Evolutionary conservation across 2,113 vertebrate genomes (phyloP), one percentile per base, ranked within the genome.

Genomic region (Desmodus rotundus): DNA sequence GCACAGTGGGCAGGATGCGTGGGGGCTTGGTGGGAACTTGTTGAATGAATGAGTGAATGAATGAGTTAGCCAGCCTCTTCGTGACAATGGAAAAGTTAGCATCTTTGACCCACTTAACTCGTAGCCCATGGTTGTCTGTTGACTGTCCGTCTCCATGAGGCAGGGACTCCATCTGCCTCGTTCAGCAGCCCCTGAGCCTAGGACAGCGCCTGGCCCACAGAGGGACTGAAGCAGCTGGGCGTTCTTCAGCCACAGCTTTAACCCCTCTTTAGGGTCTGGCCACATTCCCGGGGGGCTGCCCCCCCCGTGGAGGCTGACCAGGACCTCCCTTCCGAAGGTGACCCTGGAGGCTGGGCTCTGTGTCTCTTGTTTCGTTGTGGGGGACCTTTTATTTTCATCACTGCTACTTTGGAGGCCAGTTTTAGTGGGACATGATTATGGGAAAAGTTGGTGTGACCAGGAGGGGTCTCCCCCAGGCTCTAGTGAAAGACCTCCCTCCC

Each of bases 341-440:
- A 5, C 65, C 65, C 6, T 31, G 24, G 41, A 33, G 56, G 7
- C 10, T 38, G 45, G 83, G 47, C 41, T 77, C 68, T 10, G 1
- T 22, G 67, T 58, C 76, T 87, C 50, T 77, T 63, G 10, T 31
- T 97, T 97, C 82, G 95, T 89, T 13, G 28, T 92, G 94, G 83
- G 83, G 96, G 94, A 86, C 61, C 97, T 97, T 98, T 95, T 85
- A 47, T 68, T 93, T 95, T 95, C 68, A 73, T 97, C 96, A 90
- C 33, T 78, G 89, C 83, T 87, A 86, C 87, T 96, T 90, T 91
- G 77, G 28, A 94, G 93, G 94, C 97, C 52, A 6, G 33, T 58
- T 81, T 96, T 85, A 93, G 58, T 65, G 91, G 97, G 90, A 89
- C 65, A 70, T 93, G 76, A 33, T 72, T n/a, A 84, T 0, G 16